Conservation (phyloP, 2,113 vertebrate genomes). For the Misgurnus mizolepis region DNA sequence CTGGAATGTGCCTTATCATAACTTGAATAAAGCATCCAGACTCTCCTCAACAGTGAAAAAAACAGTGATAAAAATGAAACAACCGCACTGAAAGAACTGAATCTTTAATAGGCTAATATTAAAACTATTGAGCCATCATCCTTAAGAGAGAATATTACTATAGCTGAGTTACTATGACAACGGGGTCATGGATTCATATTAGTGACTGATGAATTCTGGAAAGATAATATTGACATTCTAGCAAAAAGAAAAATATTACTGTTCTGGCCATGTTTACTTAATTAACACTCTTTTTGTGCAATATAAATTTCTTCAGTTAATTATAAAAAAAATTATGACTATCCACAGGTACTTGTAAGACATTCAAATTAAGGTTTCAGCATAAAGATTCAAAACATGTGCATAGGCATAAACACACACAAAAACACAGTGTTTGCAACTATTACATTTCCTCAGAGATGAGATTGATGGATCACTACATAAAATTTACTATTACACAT, state of each 20-base stretch:
- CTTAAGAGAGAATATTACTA: neutral
- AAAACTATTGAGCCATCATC: too few relatives aligned
- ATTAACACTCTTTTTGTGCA: neutral
- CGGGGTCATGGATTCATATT: conserved; percentile 5
- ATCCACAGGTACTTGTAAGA: neutral
- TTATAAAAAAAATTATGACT: too few relatives aligned
- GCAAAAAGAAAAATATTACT: neutral
- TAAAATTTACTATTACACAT: neutral
- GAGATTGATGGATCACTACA: neutral
- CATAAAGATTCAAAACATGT: neutral
- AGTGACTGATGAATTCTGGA: neutral
- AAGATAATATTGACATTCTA: neutral
- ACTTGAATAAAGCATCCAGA: neutral
- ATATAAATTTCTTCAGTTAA: neutral
- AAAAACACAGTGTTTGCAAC: neutral
- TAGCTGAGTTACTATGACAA: conserved; percentile 12
- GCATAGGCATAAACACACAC: neutral
- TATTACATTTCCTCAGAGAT: neutral
- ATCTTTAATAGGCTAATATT: neutral
- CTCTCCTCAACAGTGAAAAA: neutral
- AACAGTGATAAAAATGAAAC: neutral
- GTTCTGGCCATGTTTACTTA: too few relatives aligned
- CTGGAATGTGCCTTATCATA: neutral
- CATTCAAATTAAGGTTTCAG: neutral
- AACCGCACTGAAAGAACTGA: neutral